Base-by-base conservation (phyloP, 2,797 vertebrate species). In the Eulemur rubriventer region DNA sequence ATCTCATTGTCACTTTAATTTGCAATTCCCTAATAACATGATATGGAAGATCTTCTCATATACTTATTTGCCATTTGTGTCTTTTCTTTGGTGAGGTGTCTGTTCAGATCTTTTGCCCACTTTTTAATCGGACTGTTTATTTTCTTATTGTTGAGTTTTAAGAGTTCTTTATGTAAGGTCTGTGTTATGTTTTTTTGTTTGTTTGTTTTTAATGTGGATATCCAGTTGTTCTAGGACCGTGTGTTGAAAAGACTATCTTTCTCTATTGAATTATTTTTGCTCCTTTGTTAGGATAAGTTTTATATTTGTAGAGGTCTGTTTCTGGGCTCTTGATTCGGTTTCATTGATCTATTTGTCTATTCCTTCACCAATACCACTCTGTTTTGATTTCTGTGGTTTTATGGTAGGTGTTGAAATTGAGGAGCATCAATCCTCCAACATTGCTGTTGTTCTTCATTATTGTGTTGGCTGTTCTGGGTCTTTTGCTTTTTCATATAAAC, bases 401-500 rank as follows among this genome's bases (percentile, higher is more conserved):
- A 63, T 48, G 38, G 35, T 63, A 81, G 46, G 28, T 41, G n/a
- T 89, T 59, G 46, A 90, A 90, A 28, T 63, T 38, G 33, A 38
- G 55, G 28, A 41, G 46, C 16, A 16, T 63, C 10, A 33, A 0
- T 92, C 13, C 13, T 84, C 35, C 14, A 41, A 11, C 55, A 59
- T 55, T 38, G 5, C n/a, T 43, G 16, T 61, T 35, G 8, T 48
- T 73, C 48, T 63, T 59, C 9, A 14, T 35, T 46, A 89, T 41
- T 46, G 26, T 88, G 35, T 61, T 78, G 79, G 55, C 16, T 78
- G 30, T 94, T 43, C 30, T 81, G 59, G 35, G 17, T 52, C 43
- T 80, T 76, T 85, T 92, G 13, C n/a, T 96, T 96, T 93, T 93
- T 20, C 59, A 24, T 28, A 48, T 30, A 75, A 81, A 76, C 26